Evolutionary conservation across 2,113 vertebrate genomes (phyloP).

Genomic region (Toxostoma redivivum): DNA sequence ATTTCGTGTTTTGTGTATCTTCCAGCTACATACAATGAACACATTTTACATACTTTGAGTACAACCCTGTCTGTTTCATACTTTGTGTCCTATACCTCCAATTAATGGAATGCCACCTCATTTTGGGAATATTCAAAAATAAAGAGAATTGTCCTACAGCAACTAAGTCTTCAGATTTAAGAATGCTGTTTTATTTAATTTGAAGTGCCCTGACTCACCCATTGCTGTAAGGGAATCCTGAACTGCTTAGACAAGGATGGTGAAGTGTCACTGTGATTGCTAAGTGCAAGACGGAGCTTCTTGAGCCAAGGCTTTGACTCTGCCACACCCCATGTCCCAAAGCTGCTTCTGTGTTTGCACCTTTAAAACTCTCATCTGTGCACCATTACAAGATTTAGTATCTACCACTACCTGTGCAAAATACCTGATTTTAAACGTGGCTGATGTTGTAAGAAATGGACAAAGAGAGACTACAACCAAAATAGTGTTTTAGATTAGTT

Average conservation of each 20-base stretch:
- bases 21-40: background rate
- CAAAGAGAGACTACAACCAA: background rate
- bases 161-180: background rate
- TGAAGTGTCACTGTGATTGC: background rate
- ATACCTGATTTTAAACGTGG: background rate
- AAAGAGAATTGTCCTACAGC: background rate
- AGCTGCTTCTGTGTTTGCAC: background rate
- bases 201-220: background rate
- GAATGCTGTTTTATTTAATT: background rate
- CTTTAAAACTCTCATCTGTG: background rate
- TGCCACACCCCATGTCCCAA: background rate
- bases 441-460: background rate
- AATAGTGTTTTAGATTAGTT: background rate
- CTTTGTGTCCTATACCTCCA: background rate
- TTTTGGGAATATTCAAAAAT: background rate
- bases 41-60: background rate
- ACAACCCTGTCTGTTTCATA: background rate
- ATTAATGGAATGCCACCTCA: background rate
- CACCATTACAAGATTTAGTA: background rate
- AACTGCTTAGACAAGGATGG: background rate
- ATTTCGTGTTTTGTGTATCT: background rate
- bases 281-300: background rate
- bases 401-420: background rate
- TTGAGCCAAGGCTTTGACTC: background rate
- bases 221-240: background rate